Evolutionary conservation across 2,113 vertebrate species (phyloP).

Genomic region (Chionomys nivalis): DNA sequence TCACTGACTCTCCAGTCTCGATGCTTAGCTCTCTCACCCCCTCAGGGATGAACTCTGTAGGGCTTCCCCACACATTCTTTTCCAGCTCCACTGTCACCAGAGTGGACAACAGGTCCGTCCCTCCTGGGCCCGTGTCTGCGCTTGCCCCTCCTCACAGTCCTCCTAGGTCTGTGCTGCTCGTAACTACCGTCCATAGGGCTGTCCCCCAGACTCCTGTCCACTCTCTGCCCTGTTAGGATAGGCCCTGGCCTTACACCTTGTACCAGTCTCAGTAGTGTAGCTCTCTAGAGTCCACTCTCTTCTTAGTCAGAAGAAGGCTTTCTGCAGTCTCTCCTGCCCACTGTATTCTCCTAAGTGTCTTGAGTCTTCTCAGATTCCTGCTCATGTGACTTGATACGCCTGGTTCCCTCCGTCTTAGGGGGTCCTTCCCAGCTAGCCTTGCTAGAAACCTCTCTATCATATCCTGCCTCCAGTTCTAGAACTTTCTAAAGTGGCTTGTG

Average conservation of each 20-base stretch:
- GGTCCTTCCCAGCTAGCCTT: neutral
- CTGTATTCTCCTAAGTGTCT: neutral
- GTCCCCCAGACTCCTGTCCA: no score
- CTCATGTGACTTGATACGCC: neutral
- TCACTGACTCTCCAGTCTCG: neutral
- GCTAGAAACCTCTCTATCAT: neutral
- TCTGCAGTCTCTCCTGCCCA: neutral
- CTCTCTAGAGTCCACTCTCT: neutral
- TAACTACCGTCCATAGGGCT: neutral
- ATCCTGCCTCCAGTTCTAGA: neutral
- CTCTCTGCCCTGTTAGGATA: neutral
- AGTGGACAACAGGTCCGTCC: neutral
- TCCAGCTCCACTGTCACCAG: rapidly evolving
- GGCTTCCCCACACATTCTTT: neutral
- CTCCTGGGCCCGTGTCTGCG: neutral
- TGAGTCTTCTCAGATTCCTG: neutral
- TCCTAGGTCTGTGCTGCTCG: neutral
- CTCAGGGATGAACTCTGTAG: neutral
- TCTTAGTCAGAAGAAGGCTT: neutral
- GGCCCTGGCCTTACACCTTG: neutral
- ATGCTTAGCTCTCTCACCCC: rapidly evolving
- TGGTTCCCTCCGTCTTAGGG: neutral
- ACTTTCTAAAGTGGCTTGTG: neutral
- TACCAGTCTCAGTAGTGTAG: no score
- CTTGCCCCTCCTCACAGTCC: rapidly evolving